Base-by-base conservation (phyloP, 2,888 invertebrate species). In the Lutraria lutraria region DNA sequence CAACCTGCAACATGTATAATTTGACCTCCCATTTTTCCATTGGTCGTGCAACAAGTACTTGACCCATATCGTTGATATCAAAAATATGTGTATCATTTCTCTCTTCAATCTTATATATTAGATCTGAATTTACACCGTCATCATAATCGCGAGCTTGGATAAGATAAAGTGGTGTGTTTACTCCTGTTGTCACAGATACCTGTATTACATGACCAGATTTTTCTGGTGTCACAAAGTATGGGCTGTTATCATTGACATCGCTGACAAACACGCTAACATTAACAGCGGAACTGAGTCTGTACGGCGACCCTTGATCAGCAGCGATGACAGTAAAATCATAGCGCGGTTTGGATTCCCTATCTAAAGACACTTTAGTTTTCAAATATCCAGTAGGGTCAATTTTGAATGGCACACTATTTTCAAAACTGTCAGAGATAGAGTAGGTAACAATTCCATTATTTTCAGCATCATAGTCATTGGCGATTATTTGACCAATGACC, bases 311-410 rank as follows among this genome's bases (percentile, higher is more conserved):
- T 56, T 94, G 93, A 90, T 96, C 96, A 12, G 90, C 93, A 19
- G 95, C 96, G 4, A 94, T 88, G 13, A 96, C 94, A 12, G 89
- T 89, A 86, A 96, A 95, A 53, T 92, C 90, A 88, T 94, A 95
- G 10, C 91, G 89, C n/a, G 83, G 89, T 13, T 92, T 85, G 21
- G 81, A 72, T 87, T 96, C 96, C 54, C 94, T 91, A 90, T 96
- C 95, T 60, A 96, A 85, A 15, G 85, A 83, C 12, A 89, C 90
- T 52, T 93, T 94, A 12, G 95, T 93, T 29, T 90, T 81, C 34
- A 95, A 88, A 3, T 90, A 91, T 53, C 95, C 95, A 89, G 93
- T 93, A 29, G 94, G 92, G 6, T 90, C 90, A n/a, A 95, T 87
- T 43, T 90, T 88, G 83, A 95, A 95, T 15, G 95, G 95, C 0